Conservation (phyloP, 2,797 vertebrate species). For the Perodicticus potto region DNA sequence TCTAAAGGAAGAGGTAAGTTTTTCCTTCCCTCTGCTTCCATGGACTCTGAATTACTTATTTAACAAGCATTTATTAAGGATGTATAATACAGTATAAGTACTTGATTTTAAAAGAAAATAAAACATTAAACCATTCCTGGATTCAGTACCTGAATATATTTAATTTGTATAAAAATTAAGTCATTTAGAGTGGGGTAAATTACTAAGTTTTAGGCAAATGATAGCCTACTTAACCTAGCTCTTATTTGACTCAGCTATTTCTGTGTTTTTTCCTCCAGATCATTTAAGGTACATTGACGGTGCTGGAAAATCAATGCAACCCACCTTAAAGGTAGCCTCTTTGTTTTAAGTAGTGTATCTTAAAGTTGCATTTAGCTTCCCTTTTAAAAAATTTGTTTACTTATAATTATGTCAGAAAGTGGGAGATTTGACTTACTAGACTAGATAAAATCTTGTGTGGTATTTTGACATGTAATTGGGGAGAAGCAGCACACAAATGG, state of each 20-base stretch:
- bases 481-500: neutral
- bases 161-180: constrained; percentile 52
- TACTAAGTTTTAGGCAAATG: constrained; percentile 49
- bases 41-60: neutral
- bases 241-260: constrained; percentile 47
- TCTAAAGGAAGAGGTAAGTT: neutral
- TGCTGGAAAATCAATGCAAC: constrained; percentile 17
- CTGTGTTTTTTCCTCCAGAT: neutral
- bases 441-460: constrained; percentile 17
- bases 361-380: constrained; percentile 15
- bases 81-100: neutral
- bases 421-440: neutral
- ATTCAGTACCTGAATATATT: neutral
- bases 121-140: constrained; percentile 51
- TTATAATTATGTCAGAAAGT: constrained; percentile 8
- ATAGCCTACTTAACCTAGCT: neutral
- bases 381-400: neutral
- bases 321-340: neutral
- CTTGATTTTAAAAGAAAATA: constrained; percentile 26
- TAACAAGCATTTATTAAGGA: constrained; percentile 40
- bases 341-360: neutral
- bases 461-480: constrained; percentile 24
- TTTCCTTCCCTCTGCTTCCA: constrained; percentile 23
- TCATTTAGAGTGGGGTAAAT: neutral
- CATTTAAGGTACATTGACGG: neutral